Evolutionary conservation across 2,797 vertebrate species (phyloP), one percentile per base, ranked within the genome.

Genomic region (Cuniculus paca): DNA sequence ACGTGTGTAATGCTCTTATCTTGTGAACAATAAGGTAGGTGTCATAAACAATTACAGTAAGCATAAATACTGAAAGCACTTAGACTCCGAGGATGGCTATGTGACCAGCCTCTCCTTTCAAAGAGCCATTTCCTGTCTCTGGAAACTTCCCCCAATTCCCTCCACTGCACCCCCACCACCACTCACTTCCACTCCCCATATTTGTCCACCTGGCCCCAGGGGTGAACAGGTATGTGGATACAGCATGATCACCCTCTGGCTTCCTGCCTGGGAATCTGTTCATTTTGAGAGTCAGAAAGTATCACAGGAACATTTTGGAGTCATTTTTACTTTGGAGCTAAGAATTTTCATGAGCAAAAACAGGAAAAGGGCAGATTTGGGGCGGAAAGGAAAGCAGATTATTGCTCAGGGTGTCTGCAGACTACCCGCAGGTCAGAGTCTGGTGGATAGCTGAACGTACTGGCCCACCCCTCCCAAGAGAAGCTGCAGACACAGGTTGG

Each of bases 281-380:
- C 36, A 22, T 82, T 52, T 65, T 42, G 87, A 97, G 60, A 63
- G 1, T 22, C 19, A 92, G 31, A 68, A 87, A 77, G 60, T n/a
- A 63, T 85, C 63, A 39, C 13, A 31, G 39, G 63, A 96, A 56
- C 24, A 65, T 90, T 77, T 87, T 72, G 45, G 48, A 92, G 26
- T 92, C 14, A 70, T 52, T 48, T 94, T 88, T 88, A 34, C 85
- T 89, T 77, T 52, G 10, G 61, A 61, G 50, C 48, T 88, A 61
- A 92, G 68, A 77, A 77, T 89, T 90, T 89, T 77, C 39, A 28
- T n/a, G 26, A 75, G 0, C 39, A 13, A 36, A 39, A 54, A 16
- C n/a, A 81, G 52, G 39, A 77, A 65, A 36, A 68, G 22, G 61
- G n/a, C 50, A 63, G 72, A 88, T 85, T 42, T 45, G 39, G 45